Percentiles rank a stretch among this genome's conserved stretches.
Conservation (phyloP, 2,888 invertebrate species). For the Gandaritis pyraliata region DNA sequence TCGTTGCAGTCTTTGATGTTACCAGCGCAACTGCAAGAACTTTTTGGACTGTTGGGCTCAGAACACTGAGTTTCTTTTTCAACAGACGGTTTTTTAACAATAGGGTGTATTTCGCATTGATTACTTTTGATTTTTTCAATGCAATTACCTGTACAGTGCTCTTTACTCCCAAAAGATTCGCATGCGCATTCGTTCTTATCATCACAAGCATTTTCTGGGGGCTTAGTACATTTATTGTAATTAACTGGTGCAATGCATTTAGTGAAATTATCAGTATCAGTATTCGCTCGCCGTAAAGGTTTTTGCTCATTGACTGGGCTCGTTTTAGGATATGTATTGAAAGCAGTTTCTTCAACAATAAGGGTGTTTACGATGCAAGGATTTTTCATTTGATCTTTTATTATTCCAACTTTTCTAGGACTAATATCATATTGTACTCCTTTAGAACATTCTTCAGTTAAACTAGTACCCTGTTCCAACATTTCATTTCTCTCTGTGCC, state of each 20-base stretch:
- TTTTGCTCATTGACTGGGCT: constrained; percentile 48
- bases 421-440: constrained; percentile 54
- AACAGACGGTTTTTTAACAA: constrained; percentile 10
- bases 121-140: constrained; percentile 11
- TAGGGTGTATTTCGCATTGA: constrained; percentile 6
- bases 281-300: constrained; percentile 58
- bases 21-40: constrained; percentile 19
- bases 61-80: constrained; percentile 33
- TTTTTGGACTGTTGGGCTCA: constrained; percentile 18
- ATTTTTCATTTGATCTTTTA: constrained; percentile 11
- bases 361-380: constrained; percentile 35
- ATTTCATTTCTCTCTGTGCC: constrained; percentile 49
- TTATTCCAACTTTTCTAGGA: constrained; percentile 11
- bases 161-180: constrained; percentile 16
- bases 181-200: constrained; percentile 24
- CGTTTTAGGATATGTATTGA: constrained; percentile 61
- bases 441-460: constrained; percentile 62
- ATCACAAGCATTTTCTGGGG: constrained; percentile 2
- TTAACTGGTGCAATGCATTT: constrained; percentile 9
- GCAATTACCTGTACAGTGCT: constrained; percentile 12
- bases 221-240: constrained; percentile 7
- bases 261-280: constrained; percentile 52
- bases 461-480: constrained; percentile 58
- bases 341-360: constrained; percentile 36
- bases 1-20: constrained; percentile 13